Evolutionary conservation across 2,797 vertebrate genomes (phyloP), one percentile per base, ranked within the genome.

Genomic region (Lepus townsendii): DNA sequence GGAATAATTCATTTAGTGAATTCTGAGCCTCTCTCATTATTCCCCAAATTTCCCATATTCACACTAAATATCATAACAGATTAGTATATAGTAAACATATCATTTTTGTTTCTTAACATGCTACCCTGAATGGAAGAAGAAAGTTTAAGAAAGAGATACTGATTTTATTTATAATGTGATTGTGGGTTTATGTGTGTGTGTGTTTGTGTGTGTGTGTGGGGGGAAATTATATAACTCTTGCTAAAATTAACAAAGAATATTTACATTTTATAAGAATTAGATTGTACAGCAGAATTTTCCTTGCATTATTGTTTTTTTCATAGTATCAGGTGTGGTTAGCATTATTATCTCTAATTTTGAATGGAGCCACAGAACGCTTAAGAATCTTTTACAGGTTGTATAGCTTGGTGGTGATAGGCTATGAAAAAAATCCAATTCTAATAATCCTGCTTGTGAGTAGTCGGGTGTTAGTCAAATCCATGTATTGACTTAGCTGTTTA

Each of bases 271-370:
- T 71, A 32, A 90, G 77, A 24, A 91, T 1, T 3, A 38, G 12
- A 0, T 69, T 89, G 8, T 62, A 24, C 9, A 22, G 16, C 6
- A 79, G 13, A 83, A 75, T 0, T 73, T 78, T 19, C 38, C 0
- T 38, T 65, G 20, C 72, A 10, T 60, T 3, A 4, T 65, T 83
- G 93, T 38, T 79, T 9, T 7, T 42, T 24, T 60, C 35, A 72
- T 60, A 50, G 7, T 8, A 80, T 4, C 2, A 63, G 14, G 77
- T 88, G 20, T 84, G 16, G 7, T 38, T 92, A 68, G 3, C 17
- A 75, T 69, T 84, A n/a, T 66, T 50, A 60, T 92, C 19, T 93
- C 5, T n/a, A 7, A n/a, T 78, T 90, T 91, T n/a, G 71, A 78
- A 47, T 26, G 17, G 30, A 91, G 22, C 12, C 3, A 76, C n/a